Evolutionary conservation across 1,140 invertebrate genomes (phyloP).

Genomic region (Conus betulinus): DNA sequence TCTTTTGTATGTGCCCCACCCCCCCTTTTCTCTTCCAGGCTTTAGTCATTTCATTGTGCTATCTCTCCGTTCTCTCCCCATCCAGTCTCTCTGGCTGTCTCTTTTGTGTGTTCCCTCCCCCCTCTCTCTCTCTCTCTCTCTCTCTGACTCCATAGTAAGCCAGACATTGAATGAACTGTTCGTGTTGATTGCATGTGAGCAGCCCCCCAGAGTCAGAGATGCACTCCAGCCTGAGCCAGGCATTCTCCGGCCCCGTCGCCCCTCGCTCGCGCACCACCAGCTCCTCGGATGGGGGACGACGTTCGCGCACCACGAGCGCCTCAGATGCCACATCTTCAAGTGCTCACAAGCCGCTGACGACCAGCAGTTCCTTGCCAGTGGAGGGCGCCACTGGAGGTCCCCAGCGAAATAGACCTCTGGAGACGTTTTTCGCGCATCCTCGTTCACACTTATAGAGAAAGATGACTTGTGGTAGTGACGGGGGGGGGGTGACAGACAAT

Average conservation of each 20-base stretch:
- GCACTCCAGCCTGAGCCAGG: slow-evolving; percentile 27
- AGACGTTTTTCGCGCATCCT: not conserved
- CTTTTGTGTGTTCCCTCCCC: too few relatives aligned
- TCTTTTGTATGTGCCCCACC: too few relatives aligned
- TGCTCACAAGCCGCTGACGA: slow-evolving; percentile 4
- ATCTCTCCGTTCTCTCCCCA: too few relatives aligned
- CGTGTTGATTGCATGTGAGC: not conserved
- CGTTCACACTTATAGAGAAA: not conserved
- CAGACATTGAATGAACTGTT: too few relatives aligned
- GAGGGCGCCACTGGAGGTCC: slow-evolving; percentile 6
- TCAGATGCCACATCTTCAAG: not conserved
- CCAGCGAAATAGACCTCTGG: not conserved
- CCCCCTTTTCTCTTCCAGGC: too few relatives aligned
- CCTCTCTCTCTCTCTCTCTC: not conserved
- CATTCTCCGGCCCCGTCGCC: slow-evolving; percentile 12
- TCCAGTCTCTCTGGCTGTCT: too few relatives aligned
- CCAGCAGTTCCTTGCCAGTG: not conserved
- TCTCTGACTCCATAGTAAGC: too few relatives aligned
- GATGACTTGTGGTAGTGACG: not conserved
- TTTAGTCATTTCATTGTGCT: too few relatives aligned
- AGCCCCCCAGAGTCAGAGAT: slow-evolving; percentile 24
- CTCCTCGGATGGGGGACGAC: not conserved
- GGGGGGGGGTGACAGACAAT: not conserved
- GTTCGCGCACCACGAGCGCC: not conserved
- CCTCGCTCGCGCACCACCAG: slow-evolving; percentile 18